Evolutionary conservation across 2,113 vertebrate genomes (phyloP).

Genomic region (Muscicapa adusta): DNA sequence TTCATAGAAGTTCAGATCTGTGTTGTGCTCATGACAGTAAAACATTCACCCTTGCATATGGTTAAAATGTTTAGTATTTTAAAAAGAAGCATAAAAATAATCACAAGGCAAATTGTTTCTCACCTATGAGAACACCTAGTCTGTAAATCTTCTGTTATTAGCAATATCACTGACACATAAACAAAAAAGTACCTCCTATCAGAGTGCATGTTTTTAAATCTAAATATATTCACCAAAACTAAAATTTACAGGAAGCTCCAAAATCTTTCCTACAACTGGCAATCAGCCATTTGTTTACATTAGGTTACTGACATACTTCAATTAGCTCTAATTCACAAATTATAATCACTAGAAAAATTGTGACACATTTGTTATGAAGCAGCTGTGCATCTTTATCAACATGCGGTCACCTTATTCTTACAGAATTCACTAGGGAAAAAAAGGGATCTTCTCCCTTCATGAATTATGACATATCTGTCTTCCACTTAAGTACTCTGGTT

Average conservation of each 20-base stretch:
- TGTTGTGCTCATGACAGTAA: not conserved
- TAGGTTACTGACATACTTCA: conserved; percentile 21
- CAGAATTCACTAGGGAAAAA: not conserved
- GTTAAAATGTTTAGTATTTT: not conserved
- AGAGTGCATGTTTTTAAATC: not conserved
- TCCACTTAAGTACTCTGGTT: not conserved
- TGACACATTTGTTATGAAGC: not conserved
- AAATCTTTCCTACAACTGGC: not conserved
- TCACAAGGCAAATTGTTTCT: not conserved
- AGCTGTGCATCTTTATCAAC: not conserved
- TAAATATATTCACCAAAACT: not conserved
- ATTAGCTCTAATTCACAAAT: conserved; percentile 38
- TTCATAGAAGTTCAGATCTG: not conserved
- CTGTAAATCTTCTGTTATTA: not conserved
- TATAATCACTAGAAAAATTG: conserved; percentile 20
- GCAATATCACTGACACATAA: not conserved
- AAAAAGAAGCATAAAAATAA: not conserved
- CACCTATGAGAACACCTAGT: not conserved
- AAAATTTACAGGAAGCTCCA: not conserved
- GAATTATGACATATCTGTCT: not conserved
- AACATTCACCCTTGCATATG: rapidly evolving
- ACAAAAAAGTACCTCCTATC: not conserved
- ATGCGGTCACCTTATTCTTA: not conserved
- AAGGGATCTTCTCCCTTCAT: not conserved
- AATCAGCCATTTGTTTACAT: not conserved